A percentile compares a stretch with the other conserved stretches of the same genome.
phyloP scores from a whole-genome alignment of 2,797 vertebrate species.

The Pseudochirops corinnae region DNA sequence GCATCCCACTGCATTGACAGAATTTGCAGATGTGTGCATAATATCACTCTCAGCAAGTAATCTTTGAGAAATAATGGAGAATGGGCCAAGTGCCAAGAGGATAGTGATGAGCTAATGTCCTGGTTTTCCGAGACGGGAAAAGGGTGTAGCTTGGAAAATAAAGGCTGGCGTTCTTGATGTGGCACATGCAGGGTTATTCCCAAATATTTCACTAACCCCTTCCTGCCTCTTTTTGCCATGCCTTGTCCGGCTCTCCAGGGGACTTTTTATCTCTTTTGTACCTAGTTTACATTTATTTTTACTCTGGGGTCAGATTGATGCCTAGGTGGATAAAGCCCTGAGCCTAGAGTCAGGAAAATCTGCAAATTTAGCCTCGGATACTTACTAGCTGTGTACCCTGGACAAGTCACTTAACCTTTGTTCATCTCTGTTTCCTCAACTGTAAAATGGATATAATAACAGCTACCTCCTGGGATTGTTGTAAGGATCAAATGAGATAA shows the following conservation, averaged over 20 bases:
- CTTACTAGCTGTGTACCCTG: background rate
- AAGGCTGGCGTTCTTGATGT: background rate
- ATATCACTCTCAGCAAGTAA: background rate
- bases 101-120: background rate
- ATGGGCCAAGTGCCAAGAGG: background rate
- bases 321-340: background rate
- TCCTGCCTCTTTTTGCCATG: background rate
- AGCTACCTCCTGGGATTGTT: background rate
- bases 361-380: background rate
- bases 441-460: background rate
- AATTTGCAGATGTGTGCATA: background rate
- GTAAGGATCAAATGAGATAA: background rate
- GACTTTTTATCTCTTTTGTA: background rate
- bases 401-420: background rate
- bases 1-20: background rate
- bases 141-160: background rate
- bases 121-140: background rate
- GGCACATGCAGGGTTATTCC: background rate
- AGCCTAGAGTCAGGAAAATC: background rate
- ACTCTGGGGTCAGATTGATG: background rate
- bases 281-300: background rate
- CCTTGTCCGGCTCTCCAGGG: background rate
- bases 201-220: background rate
- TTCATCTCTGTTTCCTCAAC: background rate
- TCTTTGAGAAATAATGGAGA: background rate